Conservation (phyloP, 64 coral and sea anemone genomes). For the Porites lutea region DNA sequence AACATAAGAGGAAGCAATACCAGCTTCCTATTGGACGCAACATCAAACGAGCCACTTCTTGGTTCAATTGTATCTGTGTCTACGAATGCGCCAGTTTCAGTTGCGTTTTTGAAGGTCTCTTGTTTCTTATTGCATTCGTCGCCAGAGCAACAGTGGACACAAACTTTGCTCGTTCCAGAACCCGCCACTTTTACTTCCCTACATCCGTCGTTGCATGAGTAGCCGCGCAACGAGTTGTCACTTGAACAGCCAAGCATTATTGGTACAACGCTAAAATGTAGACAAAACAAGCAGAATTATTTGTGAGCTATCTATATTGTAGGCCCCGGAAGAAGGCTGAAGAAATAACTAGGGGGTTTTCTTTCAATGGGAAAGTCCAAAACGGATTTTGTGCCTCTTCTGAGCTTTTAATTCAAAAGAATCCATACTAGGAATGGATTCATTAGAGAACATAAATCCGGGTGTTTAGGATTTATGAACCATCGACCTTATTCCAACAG, state of each 20-base stretch:
- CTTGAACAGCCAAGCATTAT: slow-evolving; percentile 42
- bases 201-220: slow-evolving; percentile 16
- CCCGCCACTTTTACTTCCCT: slow-evolving; percentile 18
- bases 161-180: slow-evolving; percentile 22
- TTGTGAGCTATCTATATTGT: background rate
- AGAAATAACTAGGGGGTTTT: no score
- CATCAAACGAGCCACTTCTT: background rate
- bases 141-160: slow-evolving; percentile 53
- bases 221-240: slow-evolving; percentile 11
- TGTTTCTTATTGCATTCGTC: slow-evolving; percentile 35
- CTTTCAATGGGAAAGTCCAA: no score
- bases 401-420: no score
- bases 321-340: no score
- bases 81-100: background rate
- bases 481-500: no score
- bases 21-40: background rate
- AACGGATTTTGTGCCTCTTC: no score
- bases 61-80: background rate
- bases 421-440: no score
- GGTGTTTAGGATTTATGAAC: no score
- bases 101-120: background rate
- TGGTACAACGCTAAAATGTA: background rate
- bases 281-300: background rate
- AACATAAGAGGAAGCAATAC: background rate
- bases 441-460: no score